Percentiles rank a stretch among this genome's conserved stretches.
Evolutionary conservation across 2,113 vertebrate genomes (phyloP).

Genomic region (Phylloscopus trochilus): DNA sequence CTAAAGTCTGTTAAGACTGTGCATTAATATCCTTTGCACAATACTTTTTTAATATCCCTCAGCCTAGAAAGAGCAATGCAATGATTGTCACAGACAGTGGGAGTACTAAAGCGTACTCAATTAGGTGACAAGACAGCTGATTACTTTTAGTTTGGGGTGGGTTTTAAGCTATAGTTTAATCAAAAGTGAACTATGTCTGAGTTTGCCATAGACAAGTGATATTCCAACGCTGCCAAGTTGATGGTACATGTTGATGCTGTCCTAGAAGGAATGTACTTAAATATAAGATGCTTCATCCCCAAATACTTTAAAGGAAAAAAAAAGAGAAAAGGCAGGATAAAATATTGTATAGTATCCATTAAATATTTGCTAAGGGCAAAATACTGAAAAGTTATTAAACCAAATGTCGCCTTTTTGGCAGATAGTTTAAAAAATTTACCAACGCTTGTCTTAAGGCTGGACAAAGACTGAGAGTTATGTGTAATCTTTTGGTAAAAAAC

Average conservation of each 20-base stretch:
- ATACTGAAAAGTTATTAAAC: not conserved
- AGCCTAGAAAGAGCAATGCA: conserved; percentile 68
- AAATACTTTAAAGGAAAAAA: not conserved
- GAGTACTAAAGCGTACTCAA: conserved; percentile 61
- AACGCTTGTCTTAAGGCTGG: not conserved
- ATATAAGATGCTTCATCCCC: not conserved
- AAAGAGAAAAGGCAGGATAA: not conserved
- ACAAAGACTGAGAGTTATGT: not conserved
- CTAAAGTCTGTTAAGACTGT: conserved; percentile 70
- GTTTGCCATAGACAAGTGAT: conserved; percentile 12
- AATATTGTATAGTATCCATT: not conserved
- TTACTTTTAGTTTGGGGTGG: not conserved
- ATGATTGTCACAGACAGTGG: conserved; percentile 54
- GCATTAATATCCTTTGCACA: conserved; percentile 74
- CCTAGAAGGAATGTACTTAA: not conserved
- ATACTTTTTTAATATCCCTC: conserved; percentile 72
- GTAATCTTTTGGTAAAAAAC: not conserved
- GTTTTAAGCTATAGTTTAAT: conserved; percentile 45
- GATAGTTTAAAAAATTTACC: conserved; percentile 11
- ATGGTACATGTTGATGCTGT: not conserved
- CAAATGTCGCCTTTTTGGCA: not conserved
- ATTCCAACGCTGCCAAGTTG: not conserved
- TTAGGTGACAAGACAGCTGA: conserved; percentile 47
- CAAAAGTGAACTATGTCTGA: conserved; percentile 52
- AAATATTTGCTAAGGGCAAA: conserved; percentile 44